Percentiles rank a stretch among this genome's conserved stretches.
These are phyloP conservation scores for Eupithecia subfuscata DNA, from an alignment of 2,888 invertebrate species.

Conservation along the genomic window DNA sequence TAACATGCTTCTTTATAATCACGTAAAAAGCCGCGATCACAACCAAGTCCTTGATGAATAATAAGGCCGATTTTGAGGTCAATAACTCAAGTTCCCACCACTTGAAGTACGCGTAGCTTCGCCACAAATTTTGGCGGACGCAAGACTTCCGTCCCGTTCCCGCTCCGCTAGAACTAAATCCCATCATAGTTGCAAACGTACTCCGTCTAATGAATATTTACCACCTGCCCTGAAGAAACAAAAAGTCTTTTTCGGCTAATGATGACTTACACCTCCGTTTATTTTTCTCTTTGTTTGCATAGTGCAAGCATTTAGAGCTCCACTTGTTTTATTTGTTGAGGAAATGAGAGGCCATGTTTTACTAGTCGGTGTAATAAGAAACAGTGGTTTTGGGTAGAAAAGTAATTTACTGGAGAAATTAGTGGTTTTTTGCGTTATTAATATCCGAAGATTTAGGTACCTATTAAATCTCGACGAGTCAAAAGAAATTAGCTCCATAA, in stretches of 20 bases:
- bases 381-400: not conserved
- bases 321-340: slow-evolving; percentile 21
- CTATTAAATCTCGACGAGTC: not conserved
- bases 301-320: slow-evolving; percentile 25
- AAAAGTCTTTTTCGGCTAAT: slow-evolving; percentile 31
- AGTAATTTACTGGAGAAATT: not conserved
- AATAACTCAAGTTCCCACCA: not conserved
- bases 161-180: not conserved
- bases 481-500: not conserved
- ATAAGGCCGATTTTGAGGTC: not conserved
- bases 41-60: too few species aligned
- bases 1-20: too few species aligned
- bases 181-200: slow-evolving; percentile 19
- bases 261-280: slow-evolving; percentile 30
- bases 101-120: not conserved
- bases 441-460: not conserved
- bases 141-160: not conserved
- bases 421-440: not conserved
- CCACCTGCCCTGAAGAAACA: slow-evolving; percentile 20
- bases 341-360: slow-evolving; percentile 16
- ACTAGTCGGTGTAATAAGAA: not conserved
- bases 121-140: not conserved
- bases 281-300: slow-evolving; percentile 36
- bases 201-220: slow-evolving; percentile 35
- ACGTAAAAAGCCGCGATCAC: too few species aligned